phyloP scores from a whole-genome alignment of 1,140 invertebrate species.

The Archivesica marissinica region DNA sequence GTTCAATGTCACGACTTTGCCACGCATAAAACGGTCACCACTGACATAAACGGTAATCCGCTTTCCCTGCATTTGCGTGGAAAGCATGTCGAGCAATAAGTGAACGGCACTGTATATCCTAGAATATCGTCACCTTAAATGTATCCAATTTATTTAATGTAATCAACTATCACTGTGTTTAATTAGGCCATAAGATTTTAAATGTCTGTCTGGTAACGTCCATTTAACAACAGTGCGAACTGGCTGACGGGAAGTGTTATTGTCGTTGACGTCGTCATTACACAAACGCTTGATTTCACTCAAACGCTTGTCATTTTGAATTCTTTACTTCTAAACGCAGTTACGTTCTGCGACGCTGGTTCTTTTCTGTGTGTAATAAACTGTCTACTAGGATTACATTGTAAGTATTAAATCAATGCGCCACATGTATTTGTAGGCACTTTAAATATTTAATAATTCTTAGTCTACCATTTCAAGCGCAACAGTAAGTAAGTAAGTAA shows the following conservation, averaged over 20 bases:
- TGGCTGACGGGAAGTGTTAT: constrained; percentile 46
- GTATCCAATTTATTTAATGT: neutral
- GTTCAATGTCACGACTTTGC: constrained; percentile 43
- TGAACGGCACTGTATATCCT: neutral
- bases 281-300: constrained; percentile 56
- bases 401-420: constrained; percentile 21
- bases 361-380: constrained; percentile 13
- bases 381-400: neutral
- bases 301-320: constrained; percentile 1
- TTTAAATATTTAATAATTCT: too few species aligned
- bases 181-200: neutral
- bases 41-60: constrained; percentile 42
- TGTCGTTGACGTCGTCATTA: constrained; percentile 50
- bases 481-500: too few species aligned
- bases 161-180: neutral
- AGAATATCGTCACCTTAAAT: neutral
- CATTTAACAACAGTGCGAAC: constrained; percentile 51
- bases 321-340: neutral
- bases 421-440: too few species aligned
- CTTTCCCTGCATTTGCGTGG: constrained; percentile 18
- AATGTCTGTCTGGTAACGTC: constrained; percentile 31
- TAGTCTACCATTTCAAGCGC: too few species aligned
- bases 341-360: constrained; percentile 30
- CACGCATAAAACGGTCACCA: constrained; percentile 30
- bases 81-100: neutral